These are phyloP conservation scores for Eucidaris tribuloides DNA, from an alignment of 35 echinoderm and acorn worm species.

Conservation along the genomic window DNA sequence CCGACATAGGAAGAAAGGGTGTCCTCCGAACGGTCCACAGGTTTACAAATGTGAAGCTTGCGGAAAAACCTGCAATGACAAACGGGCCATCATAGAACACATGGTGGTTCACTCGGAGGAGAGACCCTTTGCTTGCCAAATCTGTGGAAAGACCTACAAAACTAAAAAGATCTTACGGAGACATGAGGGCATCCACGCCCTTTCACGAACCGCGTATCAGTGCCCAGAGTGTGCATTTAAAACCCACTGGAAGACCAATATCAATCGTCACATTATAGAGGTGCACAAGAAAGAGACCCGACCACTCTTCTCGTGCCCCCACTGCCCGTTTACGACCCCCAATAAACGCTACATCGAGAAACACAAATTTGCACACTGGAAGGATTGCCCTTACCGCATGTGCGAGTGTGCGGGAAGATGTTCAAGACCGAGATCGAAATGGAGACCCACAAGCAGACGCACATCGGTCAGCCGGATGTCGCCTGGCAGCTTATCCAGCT, in stretches of 20 bases:
- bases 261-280: constrained; percentile 11
- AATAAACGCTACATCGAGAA: constrained; percentile 27
- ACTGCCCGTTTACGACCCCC: constrained; percentile 19
- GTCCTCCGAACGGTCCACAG: background rate
- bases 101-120: constrained; percentile 20
- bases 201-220: background rate
- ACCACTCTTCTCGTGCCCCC: background rate
- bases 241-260: constrained; percentile 22
- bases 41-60: constrained; percentile 11
- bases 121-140: background rate
- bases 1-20: background rate
- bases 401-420: constrained; percentile 9
- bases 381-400: constrained; percentile 30
- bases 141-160: constrained; percentile 13
- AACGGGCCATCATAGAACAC: constrained; percentile 9
- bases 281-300: constrained; percentile 13
- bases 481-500: constrained; percentile 30
- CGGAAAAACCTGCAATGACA: constrained; percentile 15
- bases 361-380: constrained; percentile 20
- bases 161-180: constrained; percentile 16
- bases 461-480: background rate
- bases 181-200: constrained; percentile 18
- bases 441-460: background rate
- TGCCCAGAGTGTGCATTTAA: constrained; percentile 25
- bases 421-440: constrained; percentile 4